phyloP scores from a whole-genome alignment of 2,888 invertebrate species.

The Caradrina kadenii region DNA sequence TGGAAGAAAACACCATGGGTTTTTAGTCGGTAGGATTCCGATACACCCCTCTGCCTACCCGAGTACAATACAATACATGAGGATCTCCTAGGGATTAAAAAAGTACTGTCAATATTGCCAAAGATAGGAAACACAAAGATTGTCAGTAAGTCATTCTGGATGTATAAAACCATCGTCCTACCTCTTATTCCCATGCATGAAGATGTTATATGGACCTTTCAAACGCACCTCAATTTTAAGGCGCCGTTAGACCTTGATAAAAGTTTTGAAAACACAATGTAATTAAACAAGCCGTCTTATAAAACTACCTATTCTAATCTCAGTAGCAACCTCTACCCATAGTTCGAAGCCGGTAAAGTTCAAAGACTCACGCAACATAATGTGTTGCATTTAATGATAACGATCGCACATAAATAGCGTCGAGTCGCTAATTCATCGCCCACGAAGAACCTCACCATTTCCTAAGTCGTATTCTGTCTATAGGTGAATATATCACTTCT shows the following conservation, averaged over 20 bases:
- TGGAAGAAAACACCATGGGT: too few species aligned
- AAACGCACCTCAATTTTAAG: not conserved
- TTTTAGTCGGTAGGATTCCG: too few species aligned
- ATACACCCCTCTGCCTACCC: too few species aligned
- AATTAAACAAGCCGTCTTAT: conserved; percentile 9
- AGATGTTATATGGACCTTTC: not conserved
- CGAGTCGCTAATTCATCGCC: conserved; percentile 56
- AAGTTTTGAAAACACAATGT: not conserved
- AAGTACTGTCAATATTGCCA: too few species aligned
- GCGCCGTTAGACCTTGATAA: not conserved
- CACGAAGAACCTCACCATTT: conserved; percentile 37
- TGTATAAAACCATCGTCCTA: not conserved
- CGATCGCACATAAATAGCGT: conserved; percentile 54
- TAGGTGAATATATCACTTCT: not conserved
- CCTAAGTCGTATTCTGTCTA: conserved; percentile 2
- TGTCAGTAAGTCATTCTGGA: too few species aligned
- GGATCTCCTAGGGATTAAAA: too few species aligned
- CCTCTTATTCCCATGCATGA: not conserved
- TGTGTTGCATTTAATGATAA: conserved; percentile 61
- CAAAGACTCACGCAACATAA: conserved; percentile 46
- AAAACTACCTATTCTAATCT: conserved; percentile 18
- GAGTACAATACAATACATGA: too few species aligned
- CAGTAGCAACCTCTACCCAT: conserved; percentile 35
- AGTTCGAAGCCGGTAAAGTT: conserved; percentile 44
- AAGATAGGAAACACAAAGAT: too few species aligned